Base-by-base conservation (phyloP, 2,888 invertebrate genomes). In the Pimpla rufipes region DNA sequence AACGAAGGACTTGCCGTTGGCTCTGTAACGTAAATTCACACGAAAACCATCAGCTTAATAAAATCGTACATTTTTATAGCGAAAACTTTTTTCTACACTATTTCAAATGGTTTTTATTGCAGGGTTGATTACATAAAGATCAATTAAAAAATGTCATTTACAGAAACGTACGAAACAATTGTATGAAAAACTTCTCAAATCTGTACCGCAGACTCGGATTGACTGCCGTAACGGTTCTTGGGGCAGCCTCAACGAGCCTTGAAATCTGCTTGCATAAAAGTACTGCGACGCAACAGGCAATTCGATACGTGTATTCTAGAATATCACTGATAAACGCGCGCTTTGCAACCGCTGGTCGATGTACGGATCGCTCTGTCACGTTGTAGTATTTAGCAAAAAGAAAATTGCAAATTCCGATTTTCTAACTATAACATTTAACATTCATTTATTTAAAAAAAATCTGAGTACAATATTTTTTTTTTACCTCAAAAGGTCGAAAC, bases 1-100 rank as follows among this genome's bases (percentile, higher is more conserved):
- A 0, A 99, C 99, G 93, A 98, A 99, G 0, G 99, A 99, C 93
- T 98, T 98, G 67, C 99, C 99, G 94, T 98, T 99, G 21, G 99
- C 99, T 93, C 99, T 97, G 90, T 21, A 93, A 92, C 87, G 79
- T 81, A 79, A 83, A 83, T 73, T 70, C 68, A 55, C 4, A 55
- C 13, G 3, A 29, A 18, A 4, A 50, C 10, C 13, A 29, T 21
- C 11, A 23, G 40, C 23, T 74, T 11, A 55, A 74, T 67, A 76
- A 68, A 73, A 40, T 29, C 45, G 64, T 50, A 57, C n/a, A 47
- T 40, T 55, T 29, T 29, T 5, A 5, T 5, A 29, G 29, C n/a
- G 5, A 11, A 52, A 1, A 11, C n/a, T 23, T 55, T 55, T 11
- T 21, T n/a, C 10, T 0, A 11, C 7, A 40, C 37, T 40, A 16